Conservation (phyloP, 2,888 invertebrate species). For the Xestobium rufovillosum region DNA sequence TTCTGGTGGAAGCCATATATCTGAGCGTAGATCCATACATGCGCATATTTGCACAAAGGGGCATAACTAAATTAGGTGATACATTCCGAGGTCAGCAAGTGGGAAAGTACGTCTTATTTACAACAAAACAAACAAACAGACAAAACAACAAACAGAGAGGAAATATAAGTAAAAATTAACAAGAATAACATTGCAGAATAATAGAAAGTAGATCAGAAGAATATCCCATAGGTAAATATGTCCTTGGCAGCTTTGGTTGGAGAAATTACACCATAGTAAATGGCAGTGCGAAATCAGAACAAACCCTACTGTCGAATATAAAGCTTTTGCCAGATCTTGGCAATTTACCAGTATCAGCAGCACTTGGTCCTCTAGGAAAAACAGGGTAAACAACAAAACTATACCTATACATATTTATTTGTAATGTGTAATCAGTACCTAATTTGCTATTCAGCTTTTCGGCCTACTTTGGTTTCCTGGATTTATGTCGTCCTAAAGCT, state of each 20-base stretch:
- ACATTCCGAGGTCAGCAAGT: neutral
- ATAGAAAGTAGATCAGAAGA: constrained; percentile 56
- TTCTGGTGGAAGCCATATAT: constrained; percentile 1
- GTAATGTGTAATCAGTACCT: too few relatives aligned
- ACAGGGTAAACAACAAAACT: too few relatives aligned
- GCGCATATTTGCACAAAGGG: neutral
- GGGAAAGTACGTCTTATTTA: too few relatives aligned
- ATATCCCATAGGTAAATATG: constrained; percentile 55
- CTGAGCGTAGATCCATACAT: neutral
- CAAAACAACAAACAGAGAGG: too few relatives aligned
- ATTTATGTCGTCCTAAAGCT: neutral
- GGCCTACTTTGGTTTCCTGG: constrained; percentile 1
- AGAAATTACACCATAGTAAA: constrained; percentile 50
- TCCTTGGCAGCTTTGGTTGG: constrained; percentile 63
- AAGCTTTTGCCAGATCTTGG: constrained; percentile 52
- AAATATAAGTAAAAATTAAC: too few relatives aligned
- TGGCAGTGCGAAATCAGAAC: constrained; percentile 30
- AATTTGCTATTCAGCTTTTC: neutral
- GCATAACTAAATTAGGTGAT: neutral
- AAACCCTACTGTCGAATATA: constrained; percentile 19
- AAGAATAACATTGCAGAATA: constrained; percentile 52
- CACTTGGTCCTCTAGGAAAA: constrained; percentile 60
- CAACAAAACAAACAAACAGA: too few relatives aligned
- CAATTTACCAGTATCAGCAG: constrained; percentile 53
- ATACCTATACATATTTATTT: too few relatives aligned